Evolutionary conservation across 2,888 invertebrate genomes (phyloP), one percentile per base, ranked within the genome.

Genomic region (Tenthredo scrophulariae): DNA sequence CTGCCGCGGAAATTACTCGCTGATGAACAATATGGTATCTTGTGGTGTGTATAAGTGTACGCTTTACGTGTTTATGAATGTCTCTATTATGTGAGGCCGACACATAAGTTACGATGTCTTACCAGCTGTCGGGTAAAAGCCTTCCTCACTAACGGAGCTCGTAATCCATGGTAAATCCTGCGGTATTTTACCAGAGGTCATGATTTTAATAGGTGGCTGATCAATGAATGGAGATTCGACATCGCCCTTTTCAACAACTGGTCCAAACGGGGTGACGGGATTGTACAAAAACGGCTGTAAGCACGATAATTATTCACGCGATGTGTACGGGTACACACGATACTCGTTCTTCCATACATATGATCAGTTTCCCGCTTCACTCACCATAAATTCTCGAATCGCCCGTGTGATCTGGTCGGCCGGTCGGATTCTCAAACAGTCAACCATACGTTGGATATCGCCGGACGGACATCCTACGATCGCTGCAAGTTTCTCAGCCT

Each of bases 181-280:
- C 18, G 95, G 94, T 88, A 96, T n/a, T 37, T 94, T 93, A 0
- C 96, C 96, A 9, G 94, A 93, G 85, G 92, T 94, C 0, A 97
- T 94, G 0, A 96, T 94, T 50, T 94, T 94, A 88, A 94, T 94
- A 0, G 97, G 97, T 85, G 96, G 94, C 86, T 96, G 94, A 0
- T 95, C 94, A 9, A 83, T 83, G 46, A 83, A 67, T 15, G 65
- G 29, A 7, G 40, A 79, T 6, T 43, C 2, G 6, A 22, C 92
- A 1, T 94, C 93, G 88, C 93, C 93, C 84, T 92, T 93, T 89
- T 97, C 97, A 0, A 96, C 94, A 0, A 96, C 96, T 0, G 97
- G 96, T 0, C 96, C 96, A 91, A 97, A 97, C 0, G 96, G 96
- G 0, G 96, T 95, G 91, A 96, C 96, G 86, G 97, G 95, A 91